Base-by-base conservation (phyloP, 2,888 invertebrate genomes). In the Aspidiotus destructor region DNA sequence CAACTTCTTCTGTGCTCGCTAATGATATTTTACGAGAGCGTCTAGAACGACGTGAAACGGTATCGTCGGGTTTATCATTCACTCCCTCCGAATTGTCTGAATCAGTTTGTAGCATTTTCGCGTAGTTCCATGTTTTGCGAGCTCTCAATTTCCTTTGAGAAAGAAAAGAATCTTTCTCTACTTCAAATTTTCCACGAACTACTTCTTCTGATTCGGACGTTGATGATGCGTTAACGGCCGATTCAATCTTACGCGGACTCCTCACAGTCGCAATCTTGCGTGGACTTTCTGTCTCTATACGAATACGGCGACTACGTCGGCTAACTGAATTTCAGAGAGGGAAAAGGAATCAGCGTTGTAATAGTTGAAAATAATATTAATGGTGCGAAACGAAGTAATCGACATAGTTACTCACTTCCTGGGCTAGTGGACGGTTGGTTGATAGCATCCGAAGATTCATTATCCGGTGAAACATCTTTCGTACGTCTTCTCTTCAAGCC, bases 61-160 rank as follows among this genome's bases (percentile, higher is more conserved):
- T 6, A 3, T 67, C 42, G 17, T 52, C 28, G 28, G 9, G 17
- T 53, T 63, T 54, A 2, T 63, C 67, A 17, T 67, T 65, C 41
- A 15, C 63, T 16, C 60, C 65, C 42, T 71, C 70, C 58, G 70
- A 67, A 61, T 62, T 68, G 16, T 69, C 58, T 17, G 70, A 69
- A 28, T 69, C 63, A 11, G 69, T 70, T 41, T 69, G 69, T 16
- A 71, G 60, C 71, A 71, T 71, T 70, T 71, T 71, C 15, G 71
- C 71, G 63, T 71, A 71, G 60, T 71, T 60, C 71, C 71, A 70
- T 9, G 67, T 65, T 65, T 71, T 71, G 48, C 70, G 69, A 13
- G 70, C 68, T 13, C 71, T 69, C 52, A 71, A 53, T 54, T 69
- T 70, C 54, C 70, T 41, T 8, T 42, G 41, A 28, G 70, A 54